Base-by-base conservation (phyloP, 2,113 vertebrate species). In the Paramisgurnus dabryanus region DNA sequence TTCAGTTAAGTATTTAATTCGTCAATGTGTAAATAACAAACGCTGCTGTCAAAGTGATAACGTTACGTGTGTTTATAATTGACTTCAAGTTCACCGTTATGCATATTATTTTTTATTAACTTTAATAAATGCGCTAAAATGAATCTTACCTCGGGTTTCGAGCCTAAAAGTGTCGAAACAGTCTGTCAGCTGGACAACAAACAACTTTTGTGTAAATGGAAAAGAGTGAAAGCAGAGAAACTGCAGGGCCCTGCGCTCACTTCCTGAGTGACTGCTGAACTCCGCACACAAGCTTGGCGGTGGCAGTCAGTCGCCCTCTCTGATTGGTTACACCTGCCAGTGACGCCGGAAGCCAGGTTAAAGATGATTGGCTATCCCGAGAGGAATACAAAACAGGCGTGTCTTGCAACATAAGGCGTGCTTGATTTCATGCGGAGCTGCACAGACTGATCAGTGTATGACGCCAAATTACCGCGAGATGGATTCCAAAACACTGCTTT, bases 271-370 rank as follows among this genome's bases (percentile, higher is more conserved):
- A 53, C 68, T 4, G 34, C 73, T 60, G 49, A 77, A 69, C 83
- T 85, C 83, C 34, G 78, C 85, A 86, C 86, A 85, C 86, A 85
- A 86, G 86, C 85, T 87, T 87, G 86, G 86, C 86, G 86, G 85
- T 85, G 85, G 81, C 77, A 74, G 69, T 4, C 22, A 61, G 61
- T 17, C 55, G 65, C 8, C 34, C 7, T 1, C 49, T 85, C 80
- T 83, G 80, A 86, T 86, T 86, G 87, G 87, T 79, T 64, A 79
- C 78, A 80, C 80, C 75, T 47, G 74, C 47, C 7, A 4, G 50
- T 85, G 85, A 86, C 69, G 87, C n/a, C 0, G 0, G 0, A 41
- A 57, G 17, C 22, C 6, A 55, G 15, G 17, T 49, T 22, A 7
- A 22, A 76, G 60, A 7, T 69, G 75, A 86, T 84, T 88, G 87